A percentile compares a stretch with the other conserved stretches of the same genome.
Evolutionary conservation across 2,113 vertebrate species (phyloP).

Genomic region (Pygoscelis antarcticus): DNA sequence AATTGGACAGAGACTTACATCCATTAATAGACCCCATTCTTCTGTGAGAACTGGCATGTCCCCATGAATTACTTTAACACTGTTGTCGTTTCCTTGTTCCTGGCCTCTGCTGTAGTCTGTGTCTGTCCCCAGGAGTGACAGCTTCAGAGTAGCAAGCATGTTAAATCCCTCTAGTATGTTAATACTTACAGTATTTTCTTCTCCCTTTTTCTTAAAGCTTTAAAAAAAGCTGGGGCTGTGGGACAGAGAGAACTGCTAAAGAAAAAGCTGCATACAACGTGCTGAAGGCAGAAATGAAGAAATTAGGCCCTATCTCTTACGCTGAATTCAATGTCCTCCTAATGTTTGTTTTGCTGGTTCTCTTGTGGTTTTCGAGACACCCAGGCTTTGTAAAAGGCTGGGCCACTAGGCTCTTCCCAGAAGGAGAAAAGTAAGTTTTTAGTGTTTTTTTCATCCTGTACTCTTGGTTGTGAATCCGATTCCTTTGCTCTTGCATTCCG

Average conservation of each 20-base stretch:
- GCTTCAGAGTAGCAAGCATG: background rate
- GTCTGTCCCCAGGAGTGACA: background rate
- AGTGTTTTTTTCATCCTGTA: background rate
- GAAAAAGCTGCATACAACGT: conserved; percentile 81
- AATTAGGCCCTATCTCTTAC: conserved; percentile 87
- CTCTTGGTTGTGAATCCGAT: background rate
- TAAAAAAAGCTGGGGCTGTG: conserved; percentile 85
- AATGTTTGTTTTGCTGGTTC: conserved; percentile 85
- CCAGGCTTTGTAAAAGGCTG: conserved; percentile 93
- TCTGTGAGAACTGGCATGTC: background rate
- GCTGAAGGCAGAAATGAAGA: conserved; percentile 83
- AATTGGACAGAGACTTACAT: background rate
- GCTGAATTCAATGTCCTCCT: conserved; percentile 88
- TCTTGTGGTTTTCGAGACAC: conserved; percentile 92
- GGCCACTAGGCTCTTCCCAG: conserved; percentile 82
- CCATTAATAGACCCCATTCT: background rate
- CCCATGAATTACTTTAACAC: background rate
- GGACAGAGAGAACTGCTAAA: conserved; percentile 70
- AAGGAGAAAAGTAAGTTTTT: conserved; percentile 80
- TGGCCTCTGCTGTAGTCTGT: background rate
- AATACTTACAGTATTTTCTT: conserved; percentile 6
- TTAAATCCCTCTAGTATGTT: background rate
- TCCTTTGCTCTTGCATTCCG: background rate
- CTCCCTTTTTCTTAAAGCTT: conserved; percentile 73
- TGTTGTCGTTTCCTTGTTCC: background rate